Evolutionary conservation across 2,113 vertebrate genomes (phyloP), one percentile per base, ranked within the genome.

Genomic region (Anser brachyrhynchus): DNA sequence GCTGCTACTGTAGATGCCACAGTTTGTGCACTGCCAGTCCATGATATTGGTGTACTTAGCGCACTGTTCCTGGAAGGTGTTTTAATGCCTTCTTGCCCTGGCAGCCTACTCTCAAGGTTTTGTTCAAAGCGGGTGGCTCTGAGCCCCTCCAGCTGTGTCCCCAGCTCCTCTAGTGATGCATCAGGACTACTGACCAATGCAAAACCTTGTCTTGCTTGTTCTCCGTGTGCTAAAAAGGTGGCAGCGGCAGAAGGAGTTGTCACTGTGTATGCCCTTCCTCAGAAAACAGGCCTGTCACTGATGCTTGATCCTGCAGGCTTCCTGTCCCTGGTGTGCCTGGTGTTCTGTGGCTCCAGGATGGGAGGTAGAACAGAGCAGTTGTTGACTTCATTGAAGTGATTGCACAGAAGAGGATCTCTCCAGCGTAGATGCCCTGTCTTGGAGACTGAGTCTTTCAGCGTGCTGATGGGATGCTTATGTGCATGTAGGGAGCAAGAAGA

Each of bases 11-110:
- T 35, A 26, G 37, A 7, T 54, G n/a, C 43, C 76, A 65, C 59
- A 23, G 3, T 23, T 6, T 4, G 6, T 12, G n/a, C 11, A 10
- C 43, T 0, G 3, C n/a, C 58, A 54, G 41, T 44, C 64, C 44
- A 5, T 5, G 79, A 23, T 41, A 26, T 13, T 52, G 25, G 22
- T 52, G 11, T 49, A 29, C 72, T 64, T 55, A 49, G 10, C 70
- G n/a, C 41, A 41, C 44, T 49, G 72, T 84, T 91, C 59, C 73
- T 77, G 29, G 78, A 76, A 67, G 59, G 49, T 0, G 1, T 80
- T 81, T n/a, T 17, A 80, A 69, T 71, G n/a, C 51, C 17, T 59
- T 79, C 74, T 29, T 84, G 23, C 37, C 26, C n/a, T 73, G 41
- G 35, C 33, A 54, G 37, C 46, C 11, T 10, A 14, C 33, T 82